Evolutionary conservation across 2,113 vertebrate genomes (phyloP).

Genomic region (Aptenodytes patagonicus): DNA sequence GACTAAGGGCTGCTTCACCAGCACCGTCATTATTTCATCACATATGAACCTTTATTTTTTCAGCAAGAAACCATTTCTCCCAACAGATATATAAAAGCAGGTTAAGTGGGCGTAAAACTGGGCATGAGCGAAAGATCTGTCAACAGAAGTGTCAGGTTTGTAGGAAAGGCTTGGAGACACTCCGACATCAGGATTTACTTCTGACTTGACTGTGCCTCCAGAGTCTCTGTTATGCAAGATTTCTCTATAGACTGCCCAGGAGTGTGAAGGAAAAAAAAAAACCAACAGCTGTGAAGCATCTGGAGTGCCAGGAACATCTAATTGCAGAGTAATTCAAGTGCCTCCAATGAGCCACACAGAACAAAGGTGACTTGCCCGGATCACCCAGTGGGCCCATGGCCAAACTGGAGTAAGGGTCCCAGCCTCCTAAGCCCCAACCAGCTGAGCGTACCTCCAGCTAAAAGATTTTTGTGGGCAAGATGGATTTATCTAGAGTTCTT

Average conservation of each 20-base stretch:
- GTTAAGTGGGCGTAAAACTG: neutral
- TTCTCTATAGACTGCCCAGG: neutral
- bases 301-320: neutral
- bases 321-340: neutral
- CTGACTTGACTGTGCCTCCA: neutral
- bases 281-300: neutral
- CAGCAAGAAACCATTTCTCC: neutral
- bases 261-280: neutral
- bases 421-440: neutral
- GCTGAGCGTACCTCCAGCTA: neutral
- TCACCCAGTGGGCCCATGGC: neutral
- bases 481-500: neutral
- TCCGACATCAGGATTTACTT: neutral
- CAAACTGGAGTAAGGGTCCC: neutral
- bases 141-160: neutral
- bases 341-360: neutral
- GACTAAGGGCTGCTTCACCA: constrained; percentile 41
- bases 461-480: neutral
- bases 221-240: neutral
- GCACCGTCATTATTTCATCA: neutral
- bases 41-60: neutral
- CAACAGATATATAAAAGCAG: neutral
- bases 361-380: neutral
- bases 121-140: neutral
- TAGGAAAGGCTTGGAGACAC: neutral